Evolutionary conservation across 2,797 vertebrate genomes (phyloP), one percentile per base, ranked within the genome.

Genomic region (Melanotaenia trifasciata): DNA sequence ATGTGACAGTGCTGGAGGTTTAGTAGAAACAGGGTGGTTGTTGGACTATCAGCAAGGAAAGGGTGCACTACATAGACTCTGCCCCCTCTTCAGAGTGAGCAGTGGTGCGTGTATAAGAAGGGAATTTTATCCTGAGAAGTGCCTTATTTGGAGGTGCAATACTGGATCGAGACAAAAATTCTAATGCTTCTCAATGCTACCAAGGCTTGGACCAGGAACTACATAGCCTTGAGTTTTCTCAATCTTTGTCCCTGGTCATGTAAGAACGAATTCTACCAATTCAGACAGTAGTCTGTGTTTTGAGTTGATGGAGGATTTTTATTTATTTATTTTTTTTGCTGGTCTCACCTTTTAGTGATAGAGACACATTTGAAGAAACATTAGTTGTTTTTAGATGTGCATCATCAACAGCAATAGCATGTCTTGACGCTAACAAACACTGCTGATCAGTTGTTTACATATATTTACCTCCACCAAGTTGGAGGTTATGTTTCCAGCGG

Each of bases 91-190:
- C 72, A 53, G 45, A 47, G 60, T 24, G 58, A 74, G 73, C 76
- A 54, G 62, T 63, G 67, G 67, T 70, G 58, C 67, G 71, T 59
- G 74, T 93, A 93, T 93, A 92, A 93, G 87, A 89, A 82, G 78
- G 74, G 79, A 79, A 59, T 84, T 83, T 84, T 78, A 59, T 71
- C 54, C 64, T 57, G 62, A 40, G 67, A 74, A 73, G 65, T 58
- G 59, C 58, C 22, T 83, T 75, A 82, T 68, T 88, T 69, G 77
- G 63, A 80, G 70, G 66, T 79, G 67, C 63, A 73, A 77, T 24
- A 65, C 74, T 75, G 79, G 73, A 89, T 74, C 76, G 58, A 80
- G 58, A 51, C 32, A 24, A 58, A 28, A 3, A 38, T 4, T 24
- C 70, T 65, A 50, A 60, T 68, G 67, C 62, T 74, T 11, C 11